Evolutionary conservation across 2,888 invertebrate genomes (phyloP).

Genomic region (Eristalis arbustorum): DNA sequence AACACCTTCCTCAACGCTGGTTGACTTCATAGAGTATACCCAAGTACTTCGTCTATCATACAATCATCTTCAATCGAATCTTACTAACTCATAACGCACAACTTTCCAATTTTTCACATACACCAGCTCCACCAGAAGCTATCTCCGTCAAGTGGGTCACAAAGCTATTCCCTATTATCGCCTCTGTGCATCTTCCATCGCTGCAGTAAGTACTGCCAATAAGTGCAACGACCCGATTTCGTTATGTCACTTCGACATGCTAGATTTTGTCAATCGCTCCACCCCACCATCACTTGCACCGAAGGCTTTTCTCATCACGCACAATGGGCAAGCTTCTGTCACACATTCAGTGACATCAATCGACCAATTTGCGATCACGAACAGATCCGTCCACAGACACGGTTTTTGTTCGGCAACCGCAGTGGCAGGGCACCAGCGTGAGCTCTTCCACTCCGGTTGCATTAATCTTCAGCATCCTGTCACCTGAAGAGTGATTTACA

Average conservation of each 20-base stretch:
- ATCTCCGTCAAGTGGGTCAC: background rate
- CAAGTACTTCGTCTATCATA: too few relatives aligned
- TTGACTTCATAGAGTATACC: too few relatives aligned
- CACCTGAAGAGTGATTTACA: constrained; percentile 33
- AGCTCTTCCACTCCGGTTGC: background rate
- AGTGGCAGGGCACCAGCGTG: background rate
- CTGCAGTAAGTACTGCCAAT: background rate
- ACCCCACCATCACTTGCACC: background rate
- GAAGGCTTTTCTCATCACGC: constrained; percentile 26
- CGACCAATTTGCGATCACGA: constrained; percentile 19
- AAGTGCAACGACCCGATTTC: background rate
- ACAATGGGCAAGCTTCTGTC: constrained; percentile 22
- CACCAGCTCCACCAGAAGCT: too few relatives aligned
- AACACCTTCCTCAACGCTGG: too few relatives aligned
- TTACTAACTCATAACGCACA: too few relatives aligned
- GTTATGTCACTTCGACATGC: background rate
- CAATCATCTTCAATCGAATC: too few relatives aligned
- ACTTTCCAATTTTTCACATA: too few relatives aligned
- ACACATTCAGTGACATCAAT: constrained; percentile 11
- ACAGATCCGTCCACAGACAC: constrained; percentile 26
- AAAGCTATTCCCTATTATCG: background rate
- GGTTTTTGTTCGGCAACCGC: background rate
- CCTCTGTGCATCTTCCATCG: background rate
- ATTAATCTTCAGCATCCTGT: constrained; percentile 43
- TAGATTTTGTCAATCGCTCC: background rate